Evolutionary conservation across 2,113 vertebrate genomes (phyloP).

Genomic region (Peromyscus leucopus): DNA sequence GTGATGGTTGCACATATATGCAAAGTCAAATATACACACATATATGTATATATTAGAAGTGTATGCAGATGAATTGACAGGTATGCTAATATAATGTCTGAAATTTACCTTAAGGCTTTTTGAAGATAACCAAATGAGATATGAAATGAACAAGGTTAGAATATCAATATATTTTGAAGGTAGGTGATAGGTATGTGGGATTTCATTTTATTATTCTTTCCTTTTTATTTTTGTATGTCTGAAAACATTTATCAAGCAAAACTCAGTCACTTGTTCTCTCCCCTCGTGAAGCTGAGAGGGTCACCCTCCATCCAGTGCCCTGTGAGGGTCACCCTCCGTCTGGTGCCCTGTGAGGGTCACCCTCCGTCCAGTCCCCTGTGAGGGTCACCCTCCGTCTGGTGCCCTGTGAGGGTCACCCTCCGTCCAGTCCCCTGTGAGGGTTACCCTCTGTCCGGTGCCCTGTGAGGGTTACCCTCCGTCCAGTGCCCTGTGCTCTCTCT

Average conservation of each 20-base stretch:
- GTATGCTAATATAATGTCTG: background rate
- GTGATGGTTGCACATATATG: background rate
- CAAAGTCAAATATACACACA: background rate
- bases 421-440: background rate
- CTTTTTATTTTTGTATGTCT: background rate
- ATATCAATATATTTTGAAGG: conserved; percentile 2
- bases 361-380: background rate
- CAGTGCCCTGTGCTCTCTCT: background rate
- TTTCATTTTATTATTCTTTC: conserved; percentile 29
- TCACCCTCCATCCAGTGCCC: background rate
- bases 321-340: too few species aligned
- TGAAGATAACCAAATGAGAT: background rate
- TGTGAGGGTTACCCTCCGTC: background rate
- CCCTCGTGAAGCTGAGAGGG: background rate
- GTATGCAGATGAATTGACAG: background rate
- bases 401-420: background rate
- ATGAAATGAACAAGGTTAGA: background rate
- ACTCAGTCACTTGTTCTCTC: background rate
- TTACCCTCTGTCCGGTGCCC: background rate
- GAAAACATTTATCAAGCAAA: conserved; percentile 22
- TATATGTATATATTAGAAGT: background rate
- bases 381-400: background rate
- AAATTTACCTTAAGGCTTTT: conserved; percentile 38
- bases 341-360: background rate
- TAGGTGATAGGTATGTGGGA: background rate